phyloP scores from a whole-genome alignment of 2,888 invertebrate species.

The Agrochola macilenta region DNA sequence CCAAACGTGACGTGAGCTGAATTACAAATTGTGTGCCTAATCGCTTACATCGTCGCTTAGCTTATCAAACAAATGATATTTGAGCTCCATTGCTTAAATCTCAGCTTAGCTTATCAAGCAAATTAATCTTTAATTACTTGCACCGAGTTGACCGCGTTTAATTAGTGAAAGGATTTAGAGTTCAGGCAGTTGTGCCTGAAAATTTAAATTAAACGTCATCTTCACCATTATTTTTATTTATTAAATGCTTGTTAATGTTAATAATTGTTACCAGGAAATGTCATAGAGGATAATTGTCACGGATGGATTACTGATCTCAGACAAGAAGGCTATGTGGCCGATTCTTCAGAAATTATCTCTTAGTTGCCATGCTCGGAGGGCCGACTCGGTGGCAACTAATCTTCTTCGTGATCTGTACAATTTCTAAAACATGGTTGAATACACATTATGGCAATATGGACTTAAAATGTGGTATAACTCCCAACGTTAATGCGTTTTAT shows the following conservation, averaged over 20 bases:
- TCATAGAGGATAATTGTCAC: not conserved
- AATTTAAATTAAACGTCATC: not conserved
- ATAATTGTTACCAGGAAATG: fast-evolving
- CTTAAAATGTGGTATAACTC: too few species aligned
- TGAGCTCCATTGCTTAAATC: slow-evolving; percentile 50
- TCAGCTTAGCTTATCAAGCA: slow-evolving; percentile 43
- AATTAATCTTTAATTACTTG: slow-evolving; percentile 61
- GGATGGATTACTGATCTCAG: not conserved
- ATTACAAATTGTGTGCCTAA: slow-evolving; percentile 62
- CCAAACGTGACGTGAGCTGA: slow-evolving; percentile 62
- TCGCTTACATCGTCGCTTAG: slow-evolving; percentile 55
- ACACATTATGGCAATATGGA: not conserved
- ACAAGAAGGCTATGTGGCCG: not conserved
- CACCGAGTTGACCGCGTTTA: slow-evolving; percentile 49
- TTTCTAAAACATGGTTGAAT: not conserved
- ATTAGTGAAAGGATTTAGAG: slow-evolving; percentile 31
- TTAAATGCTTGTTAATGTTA: not conserved
- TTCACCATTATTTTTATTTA: not conserved
- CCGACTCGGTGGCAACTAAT: not conserved
- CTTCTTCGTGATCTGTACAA: not conserved
- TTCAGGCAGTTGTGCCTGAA: not conserved
- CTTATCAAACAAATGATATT: slow-evolving; percentile 61
- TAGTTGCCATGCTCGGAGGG: not conserved
- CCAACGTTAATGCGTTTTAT: too few species aligned
- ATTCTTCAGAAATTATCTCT: not conserved